These are phyloP conservation scores for Oncorhynchus kisutch DNA, from an alignment of 2,113 vertebrate genomes.

Conservation along the genomic window DNA sequence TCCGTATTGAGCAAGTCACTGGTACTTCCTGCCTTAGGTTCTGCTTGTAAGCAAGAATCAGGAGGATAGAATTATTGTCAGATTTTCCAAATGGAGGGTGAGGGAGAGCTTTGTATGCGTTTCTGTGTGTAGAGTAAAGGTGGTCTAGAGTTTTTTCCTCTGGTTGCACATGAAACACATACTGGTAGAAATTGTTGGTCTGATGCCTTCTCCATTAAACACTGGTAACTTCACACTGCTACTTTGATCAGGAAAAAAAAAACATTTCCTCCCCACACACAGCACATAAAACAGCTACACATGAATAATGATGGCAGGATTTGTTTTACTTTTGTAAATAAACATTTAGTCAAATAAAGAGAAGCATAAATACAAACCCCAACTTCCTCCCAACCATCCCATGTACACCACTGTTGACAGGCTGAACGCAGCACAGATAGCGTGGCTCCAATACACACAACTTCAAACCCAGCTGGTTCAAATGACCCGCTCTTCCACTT, in stretches of 20 bases:
- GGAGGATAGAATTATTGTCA: too few species aligned
- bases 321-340: slow-evolving; percentile 44
- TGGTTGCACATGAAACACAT: slow-evolving; percentile 38
- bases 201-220: slow-evolving; percentile 39
- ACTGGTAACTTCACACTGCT: slow-evolving; percentile 46
- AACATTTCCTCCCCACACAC: slow-evolving; percentile 62
- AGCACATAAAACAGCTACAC: slow-evolving; percentile 57
- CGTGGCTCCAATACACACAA: slow-evolving; percentile 3
- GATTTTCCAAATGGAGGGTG: too few species aligned
- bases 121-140: too few species aligned
- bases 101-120: too few species aligned
- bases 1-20: too few species aligned
- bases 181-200: neutral
- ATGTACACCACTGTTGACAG: neutral
- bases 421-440: slow-evolving; percentile 4
- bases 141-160: too few species aligned
- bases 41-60: too few species aligned
- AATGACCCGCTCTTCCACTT: slow-evolving; percentile 31
- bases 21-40: too few species aligned
- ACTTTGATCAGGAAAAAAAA: slow-evolving; percentile 52
- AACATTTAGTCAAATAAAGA: slow-evolving; percentile 60
- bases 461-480: slow-evolving; percentile 23
- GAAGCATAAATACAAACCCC: slow-evolving; percentile 22
- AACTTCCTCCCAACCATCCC: neutral
- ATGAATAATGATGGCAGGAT: slow-evolving; percentile 59